Base-by-base conservation (phyloP, 2,113 vertebrate genomes). In the Osmerus eperlanus region DNA sequence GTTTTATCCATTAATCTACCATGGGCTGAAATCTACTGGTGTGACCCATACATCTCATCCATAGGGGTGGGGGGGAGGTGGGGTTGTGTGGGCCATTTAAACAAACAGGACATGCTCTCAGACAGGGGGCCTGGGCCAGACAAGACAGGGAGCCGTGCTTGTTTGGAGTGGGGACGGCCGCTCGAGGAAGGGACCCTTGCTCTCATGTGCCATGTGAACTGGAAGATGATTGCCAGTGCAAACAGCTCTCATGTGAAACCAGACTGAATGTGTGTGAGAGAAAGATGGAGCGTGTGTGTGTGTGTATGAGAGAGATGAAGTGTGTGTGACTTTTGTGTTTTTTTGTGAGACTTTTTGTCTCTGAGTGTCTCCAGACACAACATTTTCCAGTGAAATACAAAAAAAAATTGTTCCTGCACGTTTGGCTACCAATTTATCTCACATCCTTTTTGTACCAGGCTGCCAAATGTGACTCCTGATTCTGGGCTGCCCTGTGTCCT, bases 381-480 rank as follows among this genome's bases (percentile, higher is more conserved):
- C 14, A 15, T 83, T 87, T 84, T 81, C 80, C 78, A 85, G 67
- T 78, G 72, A 77, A 73, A 71, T 65, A 67, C 58, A 3, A 51
- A 83, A 81, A 89, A 89, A 91, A 91, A 91, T 87, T 90, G 87
- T 70, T 69, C 65, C 9, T 51, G 18, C 66, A 41, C 7, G 25
- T 53, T 83, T 63, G 77, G 71, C 82, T 65, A 21, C 71, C 36
- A 59, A 73, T 51, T 80, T 78, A 80, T 84, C 84, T 75, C 80
- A 90, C 81, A 89, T 91, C 89, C 89, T 90, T 56, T 79, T 70
- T 67, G 16, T 51, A 64, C 73, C 71, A 69, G 3, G 53, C 63
- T 88, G 91, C 90, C 90, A 90, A 90, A 88, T 86, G 72, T 83
- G 78, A 79, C 86, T 67, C 81, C 64, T 52, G 56, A 52, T 78